These are phyloP conservation scores for Mormyrops boulengeri DNA, from an alignment of 2,797 vertebrate species.

Conservation along the genomic window DNA sequence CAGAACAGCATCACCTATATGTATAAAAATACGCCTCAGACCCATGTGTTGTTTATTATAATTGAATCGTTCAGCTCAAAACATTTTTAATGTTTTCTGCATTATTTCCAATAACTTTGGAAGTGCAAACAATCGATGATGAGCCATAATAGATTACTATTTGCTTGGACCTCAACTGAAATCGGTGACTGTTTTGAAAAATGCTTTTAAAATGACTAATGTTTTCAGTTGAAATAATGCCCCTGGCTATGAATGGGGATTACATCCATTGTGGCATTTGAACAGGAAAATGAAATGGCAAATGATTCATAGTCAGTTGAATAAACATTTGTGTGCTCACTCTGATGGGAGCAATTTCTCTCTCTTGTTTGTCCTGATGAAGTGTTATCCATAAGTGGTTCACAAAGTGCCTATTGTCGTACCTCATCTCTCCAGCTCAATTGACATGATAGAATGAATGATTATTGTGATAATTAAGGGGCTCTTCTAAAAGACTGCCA, in stretches of 20 bases:
- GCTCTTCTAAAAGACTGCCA: not conserved
- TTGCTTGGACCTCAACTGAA: not conserved
- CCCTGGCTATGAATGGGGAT: not conserved
- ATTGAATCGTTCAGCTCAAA: not conserved
- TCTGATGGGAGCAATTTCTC: not conserved
- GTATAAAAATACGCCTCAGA: not conserved
- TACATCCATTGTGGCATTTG: not conserved
- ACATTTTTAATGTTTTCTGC: not conserved
- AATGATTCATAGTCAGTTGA: not conserved
- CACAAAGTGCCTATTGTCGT: not conserved
- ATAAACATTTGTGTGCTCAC: not conserved
- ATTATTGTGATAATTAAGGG: not conserved
- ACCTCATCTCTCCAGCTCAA: not conserved
- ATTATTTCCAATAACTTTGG: not conserved
- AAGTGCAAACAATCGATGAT: not conserved
- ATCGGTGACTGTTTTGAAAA: not conserved
- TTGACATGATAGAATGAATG: not conserved
- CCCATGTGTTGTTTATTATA: not conserved
- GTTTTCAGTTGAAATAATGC: not conserved
- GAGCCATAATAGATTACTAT: not conserved
- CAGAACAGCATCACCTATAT: not conserved
- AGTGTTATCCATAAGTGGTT: not conserved
- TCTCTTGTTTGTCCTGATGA: not conserved
- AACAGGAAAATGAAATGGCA: not conserved
- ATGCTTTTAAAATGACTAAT: slow-evolving; percentile 1